Percentiles rank a stretch among this genome's conserved stretches.
phyloP scores from a whole-genome alignment of 2,797 vertebrate genomes.

The Epinephelus awoara region DNA sequence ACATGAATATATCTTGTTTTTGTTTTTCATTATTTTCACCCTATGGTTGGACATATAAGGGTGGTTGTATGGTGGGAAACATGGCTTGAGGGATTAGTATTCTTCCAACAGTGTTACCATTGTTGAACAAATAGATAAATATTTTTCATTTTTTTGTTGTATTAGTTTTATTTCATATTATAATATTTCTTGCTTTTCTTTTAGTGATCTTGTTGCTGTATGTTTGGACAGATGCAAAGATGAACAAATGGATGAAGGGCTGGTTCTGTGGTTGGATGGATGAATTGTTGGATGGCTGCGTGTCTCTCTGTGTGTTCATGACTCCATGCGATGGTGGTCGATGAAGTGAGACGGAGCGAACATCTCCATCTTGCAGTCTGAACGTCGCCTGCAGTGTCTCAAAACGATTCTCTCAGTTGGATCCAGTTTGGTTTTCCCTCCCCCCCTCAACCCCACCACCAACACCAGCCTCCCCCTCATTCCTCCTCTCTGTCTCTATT shows the following conservation, averaged over 20 bases:
- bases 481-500: conserved; percentile 46
- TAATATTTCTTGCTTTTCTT: too few species aligned
- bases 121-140: too few species aligned
- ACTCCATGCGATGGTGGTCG: background rate
- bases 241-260: background rate
- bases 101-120: too few species aligned
- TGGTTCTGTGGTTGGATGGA: conserved; percentile 1
- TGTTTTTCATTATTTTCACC: too few species aligned
- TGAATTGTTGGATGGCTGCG: background rate
- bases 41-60: too few species aligned
- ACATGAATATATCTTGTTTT: too few species aligned
- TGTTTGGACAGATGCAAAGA: background rate
- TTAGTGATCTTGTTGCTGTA: too few species aligned
- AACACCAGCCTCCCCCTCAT: background rate
- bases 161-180: too few species aligned
- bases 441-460: background rate
- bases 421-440: conserved; percentile 24
- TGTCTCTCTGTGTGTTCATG: background rate
- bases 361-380: conserved; percentile 13
- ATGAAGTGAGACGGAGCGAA: background rate
- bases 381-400: conserved; percentile 15
- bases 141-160: too few species aligned
- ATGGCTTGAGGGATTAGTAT: too few species aligned
- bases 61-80: too few species aligned
- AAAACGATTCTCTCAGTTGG: conserved; percentile 15